A percentile compares a stretch with the other conserved stretches of the same genome.
These are phyloP conservation scores for Harpagoxenus sublaevis DNA, from an alignment of 2,888 invertebrate species.

Conservation along the genomic window DNA sequence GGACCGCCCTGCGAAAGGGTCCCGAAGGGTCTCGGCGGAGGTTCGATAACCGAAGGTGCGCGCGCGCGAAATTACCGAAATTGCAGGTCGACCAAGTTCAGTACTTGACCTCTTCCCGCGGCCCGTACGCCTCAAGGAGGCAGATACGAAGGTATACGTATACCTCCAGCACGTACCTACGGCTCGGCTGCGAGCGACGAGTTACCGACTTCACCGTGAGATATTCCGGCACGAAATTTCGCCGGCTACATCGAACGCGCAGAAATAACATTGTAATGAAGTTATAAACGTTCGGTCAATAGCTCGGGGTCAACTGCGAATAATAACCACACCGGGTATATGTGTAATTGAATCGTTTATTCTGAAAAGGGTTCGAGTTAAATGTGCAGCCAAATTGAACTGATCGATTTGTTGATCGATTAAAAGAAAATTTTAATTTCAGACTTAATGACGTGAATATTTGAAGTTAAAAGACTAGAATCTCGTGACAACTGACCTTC, in stretches of 20 bases:
- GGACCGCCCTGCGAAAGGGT: constrained; percentile 63
- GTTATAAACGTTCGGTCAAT: constrained; percentile 56
- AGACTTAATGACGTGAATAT: not conserved
- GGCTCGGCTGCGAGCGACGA: constrained; percentile 20
- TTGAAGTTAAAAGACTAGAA: not conserved
- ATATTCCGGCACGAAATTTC: constrained; percentile 59
- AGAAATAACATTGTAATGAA: constrained; percentile 55
- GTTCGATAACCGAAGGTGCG: constrained; percentile 75
- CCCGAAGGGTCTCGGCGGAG: constrained; percentile 42
- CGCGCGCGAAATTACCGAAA: constrained; percentile 78
- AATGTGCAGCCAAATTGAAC: not conserved
- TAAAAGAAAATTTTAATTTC: not conserved
- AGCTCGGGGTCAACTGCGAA: constrained; percentile 28
- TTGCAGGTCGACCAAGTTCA: constrained; percentile 73
- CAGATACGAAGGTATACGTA: constrained; percentile 33
- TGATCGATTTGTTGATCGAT: not conserved
- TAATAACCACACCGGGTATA: not conserved
- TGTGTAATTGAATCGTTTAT: constrained; percentile 18
- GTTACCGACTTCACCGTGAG: constrained; percentile 67
- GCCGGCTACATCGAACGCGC: not conserved
- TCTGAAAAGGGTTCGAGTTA: not conserved
- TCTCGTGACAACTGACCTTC: not conserved
- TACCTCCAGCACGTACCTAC: constrained; percentile 30
- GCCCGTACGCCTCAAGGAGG: constrained; percentile 56
- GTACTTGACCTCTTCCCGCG: constrained; percentile 74